Conservation (phyloP, 2,797 vertebrate species). For the Macropus fuliginosus region DNA sequence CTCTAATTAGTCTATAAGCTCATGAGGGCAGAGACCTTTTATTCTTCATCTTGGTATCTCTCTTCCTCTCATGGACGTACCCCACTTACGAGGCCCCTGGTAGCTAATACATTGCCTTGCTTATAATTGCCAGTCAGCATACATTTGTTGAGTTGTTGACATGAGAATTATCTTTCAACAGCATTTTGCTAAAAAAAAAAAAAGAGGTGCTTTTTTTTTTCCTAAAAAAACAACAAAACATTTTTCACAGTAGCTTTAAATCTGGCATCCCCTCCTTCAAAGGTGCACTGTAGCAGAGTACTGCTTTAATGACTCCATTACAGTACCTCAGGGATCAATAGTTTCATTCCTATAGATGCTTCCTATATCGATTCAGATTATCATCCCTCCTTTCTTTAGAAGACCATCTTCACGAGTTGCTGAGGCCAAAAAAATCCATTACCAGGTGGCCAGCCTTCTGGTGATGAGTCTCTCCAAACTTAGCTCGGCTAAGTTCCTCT, state of each 20-base stretch:
- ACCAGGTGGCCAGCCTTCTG: constrained; percentile 8
- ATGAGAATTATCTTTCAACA: background rate
- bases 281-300: background rate
- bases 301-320: background rate
- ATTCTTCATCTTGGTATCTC: background rate
- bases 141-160: background rate
- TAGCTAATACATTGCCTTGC: background rate
- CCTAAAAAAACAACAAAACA: background rate
- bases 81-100: background rate
- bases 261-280: background rate
- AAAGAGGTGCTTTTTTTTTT: background rate
- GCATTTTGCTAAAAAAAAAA: background rate
- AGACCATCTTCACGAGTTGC: background rate
- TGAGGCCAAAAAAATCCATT: background rate
- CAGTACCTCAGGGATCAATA: background rate
- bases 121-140: background rate
- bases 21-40: background rate
- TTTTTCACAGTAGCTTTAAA: background rate
- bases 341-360: background rate
- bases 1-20: background rate
- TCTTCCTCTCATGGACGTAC: background rate
- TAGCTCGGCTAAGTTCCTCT: constrained; percentile 1
- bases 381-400: background rate
- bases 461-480: background rate
- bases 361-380: background rate